Conservation (phyloP, 2,797 vertebrate species). For the Menidia menidia region DNA sequence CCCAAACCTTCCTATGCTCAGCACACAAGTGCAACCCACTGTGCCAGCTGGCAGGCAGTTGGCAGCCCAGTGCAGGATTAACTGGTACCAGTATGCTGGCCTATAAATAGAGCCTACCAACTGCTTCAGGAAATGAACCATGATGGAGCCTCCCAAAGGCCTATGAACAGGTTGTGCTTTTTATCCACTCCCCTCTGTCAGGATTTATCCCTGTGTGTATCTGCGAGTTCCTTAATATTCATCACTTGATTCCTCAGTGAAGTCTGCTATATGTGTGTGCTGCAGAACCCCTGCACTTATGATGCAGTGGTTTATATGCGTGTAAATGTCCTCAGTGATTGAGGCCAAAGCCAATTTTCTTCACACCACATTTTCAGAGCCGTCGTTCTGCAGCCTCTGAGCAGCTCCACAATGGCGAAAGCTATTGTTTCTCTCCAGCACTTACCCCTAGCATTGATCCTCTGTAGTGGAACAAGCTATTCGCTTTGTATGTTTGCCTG, state of each 20-base stretch:
- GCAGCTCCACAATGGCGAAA: constrained; percentile 41
- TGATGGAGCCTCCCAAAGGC: constrained; percentile 80
- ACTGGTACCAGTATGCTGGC: constrained; percentile 80
- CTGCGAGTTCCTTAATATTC: constrained; percentile 50
- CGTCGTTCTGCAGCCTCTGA: constrained; percentile 25
- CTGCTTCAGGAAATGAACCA: constrained; percentile 83
- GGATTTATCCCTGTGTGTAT: constrained; percentile 49
- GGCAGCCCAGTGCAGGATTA: constrained; percentile 81
- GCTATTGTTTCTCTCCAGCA: constrained; percentile 62
- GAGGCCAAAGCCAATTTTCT: constrained; percentile 38
- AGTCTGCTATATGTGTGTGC: constrained; percentile 31
- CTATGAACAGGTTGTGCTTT: constrained; percentile 79
- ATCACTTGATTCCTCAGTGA: constrained; percentile 41
- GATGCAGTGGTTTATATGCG: constrained; percentile 20
- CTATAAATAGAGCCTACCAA: constrained; percentile 83
- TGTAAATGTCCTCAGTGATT: constrained; percentile 34
- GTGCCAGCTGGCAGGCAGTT: constrained; percentile 80
- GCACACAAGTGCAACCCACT: constrained; percentile 60
- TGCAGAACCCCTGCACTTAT: constrained; percentile 31
- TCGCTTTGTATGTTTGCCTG: constrained; percentile 71
- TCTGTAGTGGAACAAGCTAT: constrained; percentile 61
- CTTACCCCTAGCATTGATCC: constrained; percentile 70
- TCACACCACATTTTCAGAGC: constrained; percentile 30
- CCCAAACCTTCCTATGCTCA: constrained; percentile 54
- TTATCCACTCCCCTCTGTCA: constrained; percentile 69